These are phyloP conservation scores for Orestias chungarensis DNA, from an alignment of 2,797 vertebrate species.

Conservation along the genomic window DNA sequence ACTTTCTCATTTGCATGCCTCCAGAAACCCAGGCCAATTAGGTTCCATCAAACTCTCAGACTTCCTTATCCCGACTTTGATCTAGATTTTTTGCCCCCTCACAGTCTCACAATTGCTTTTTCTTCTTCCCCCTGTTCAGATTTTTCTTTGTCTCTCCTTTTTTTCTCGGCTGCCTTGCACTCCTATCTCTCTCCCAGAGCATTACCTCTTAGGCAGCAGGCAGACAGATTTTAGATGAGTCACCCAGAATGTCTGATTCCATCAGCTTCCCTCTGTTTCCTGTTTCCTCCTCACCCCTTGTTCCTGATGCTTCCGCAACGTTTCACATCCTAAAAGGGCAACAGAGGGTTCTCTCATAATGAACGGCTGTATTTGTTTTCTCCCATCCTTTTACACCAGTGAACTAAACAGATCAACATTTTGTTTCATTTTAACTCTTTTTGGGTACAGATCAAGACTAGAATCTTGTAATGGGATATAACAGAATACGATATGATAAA, in stretches of 20 bases:
- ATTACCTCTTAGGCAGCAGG: conserved; percentile 58
- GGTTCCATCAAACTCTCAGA: conserved; percentile 62
- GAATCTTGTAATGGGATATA: conserved; percentile 41
- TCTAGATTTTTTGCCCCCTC: conserved; percentile 52
- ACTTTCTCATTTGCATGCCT: conserved; percentile 70
- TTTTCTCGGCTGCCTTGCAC: conserved; percentile 44
- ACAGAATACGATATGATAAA: neutral
- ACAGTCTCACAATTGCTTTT: conserved; percentile 43
- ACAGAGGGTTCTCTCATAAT: conserved; percentile 56
- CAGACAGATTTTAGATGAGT: conserved; percentile 72
- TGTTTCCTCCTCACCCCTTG: conserved; percentile 6
- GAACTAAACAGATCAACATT: conserved; percentile 73
- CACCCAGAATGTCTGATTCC: conserved; percentile 62
- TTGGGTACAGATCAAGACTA: conserved; percentile 45
- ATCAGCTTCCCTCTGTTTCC: conserved; percentile 43
- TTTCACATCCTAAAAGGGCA: conserved; percentile 62
- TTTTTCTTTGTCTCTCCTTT: conserved; percentile 54
- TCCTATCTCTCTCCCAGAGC: conserved; percentile 54
- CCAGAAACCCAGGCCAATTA: conserved; percentile 71
- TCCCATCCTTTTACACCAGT: conserved; percentile 41
- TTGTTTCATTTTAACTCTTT: conserved; percentile 48
- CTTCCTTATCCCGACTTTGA: conserved; percentile 59
- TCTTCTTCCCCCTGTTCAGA: conserved; percentile 16
- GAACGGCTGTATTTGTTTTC: conserved; percentile 55
- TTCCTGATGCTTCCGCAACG: conserved; percentile 26